phyloP scores from a whole-genome alignment of 2,113 vertebrate genomes.

The Noturus placidus region DNA sequence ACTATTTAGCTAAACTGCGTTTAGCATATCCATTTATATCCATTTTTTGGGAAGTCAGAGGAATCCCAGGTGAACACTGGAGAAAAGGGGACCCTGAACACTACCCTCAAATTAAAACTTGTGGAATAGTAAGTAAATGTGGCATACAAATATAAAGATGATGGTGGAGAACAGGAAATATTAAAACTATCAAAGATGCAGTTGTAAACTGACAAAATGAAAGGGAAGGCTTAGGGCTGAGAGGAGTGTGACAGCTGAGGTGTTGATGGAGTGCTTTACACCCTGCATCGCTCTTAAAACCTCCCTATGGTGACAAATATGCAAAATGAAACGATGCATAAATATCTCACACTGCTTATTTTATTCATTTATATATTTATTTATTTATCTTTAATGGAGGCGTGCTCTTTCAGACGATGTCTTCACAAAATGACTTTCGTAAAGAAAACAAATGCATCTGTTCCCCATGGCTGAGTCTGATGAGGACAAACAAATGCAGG shows the following conservation, averaged over 20 bases:
- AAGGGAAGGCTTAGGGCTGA: not conserved
- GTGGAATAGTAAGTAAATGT: not conserved
- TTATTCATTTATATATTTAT: no score
- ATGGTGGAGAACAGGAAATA: conserved; percentile 24
- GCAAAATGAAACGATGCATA: conserved; percentile 57
- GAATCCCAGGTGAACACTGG: not conserved
- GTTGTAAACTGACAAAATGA: conserved; percentile 1
- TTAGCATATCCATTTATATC: not conserved
- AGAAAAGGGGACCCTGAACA: not conserved
- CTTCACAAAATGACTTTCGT: conserved; percentile 45
- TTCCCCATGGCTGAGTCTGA: conserved; percentile 42
- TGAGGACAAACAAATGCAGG: conserved; percentile 36
- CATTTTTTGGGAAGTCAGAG: not conserved
- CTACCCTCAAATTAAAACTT: not conserved
- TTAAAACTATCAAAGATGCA: conserved; percentile 18
- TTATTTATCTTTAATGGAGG: conserved; percentile 53
- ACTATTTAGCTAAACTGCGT: not conserved
- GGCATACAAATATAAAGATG: conserved; percentile 48
- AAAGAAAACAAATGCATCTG: conserved; percentile 46
- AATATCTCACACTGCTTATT: conserved; percentile 49
- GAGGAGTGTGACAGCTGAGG: not conserved
- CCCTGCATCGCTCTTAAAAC: conserved; percentile 41
- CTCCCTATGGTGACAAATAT: conserved; percentile 51
- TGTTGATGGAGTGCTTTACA: conserved; percentile 45
- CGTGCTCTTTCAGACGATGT: conserved; percentile 45